Base-by-base conservation (phyloP, 2,797 vertebrate species). In the Tangara arthus region DNA sequence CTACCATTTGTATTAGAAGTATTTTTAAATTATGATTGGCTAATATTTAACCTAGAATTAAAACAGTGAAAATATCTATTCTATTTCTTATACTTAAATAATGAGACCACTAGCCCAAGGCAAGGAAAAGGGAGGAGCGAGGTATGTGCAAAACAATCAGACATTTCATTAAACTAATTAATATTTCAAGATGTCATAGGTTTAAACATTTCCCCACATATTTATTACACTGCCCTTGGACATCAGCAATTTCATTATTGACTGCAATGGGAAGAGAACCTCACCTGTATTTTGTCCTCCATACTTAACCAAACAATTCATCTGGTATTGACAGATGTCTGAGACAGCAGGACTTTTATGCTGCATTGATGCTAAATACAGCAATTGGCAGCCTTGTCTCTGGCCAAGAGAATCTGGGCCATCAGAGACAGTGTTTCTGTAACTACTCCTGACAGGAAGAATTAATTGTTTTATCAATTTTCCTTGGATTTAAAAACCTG, bases 341-440 rank as follows among this genome's bases (percentile, higher is more conserved):
- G 64, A 49, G 78, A 87, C 78, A 91, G 73, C 85, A 84, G 75
- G 88, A 93, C 63, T 87, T 82, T 42, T 50, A 60, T 79, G 27
- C 60, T 91, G 80, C 56, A 70, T 66, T 94, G 77, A 91, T 94
- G 71, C 89, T 94, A 95, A 96, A 94, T 80, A 87, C 53, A 70
- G 88, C 57, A 80, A 64, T 46, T 94, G 94, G 73, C 82, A 94
- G 60, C 57, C 47, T 16, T 66, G 27, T 91, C 39, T 72, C 75
- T 84, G 44, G 85, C 85, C 93, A 95, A 88, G 60, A 79, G 80
- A 88, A 90, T 91, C 90, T 87, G 72, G 77, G 60, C 82, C 39
- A 76, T 86, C 76, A 60, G 76, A 78, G 28, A 26, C 37, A 86
- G 47, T 68, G 70, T 55, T 86, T 89, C 75, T 85, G 52, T 83